A percentile compares a stretch with the other conserved stretches of the same genome.
phyloP scores from a whole-genome alignment of 2,797 vertebrate species.

The Neosalanx taihuensis region DNA sequence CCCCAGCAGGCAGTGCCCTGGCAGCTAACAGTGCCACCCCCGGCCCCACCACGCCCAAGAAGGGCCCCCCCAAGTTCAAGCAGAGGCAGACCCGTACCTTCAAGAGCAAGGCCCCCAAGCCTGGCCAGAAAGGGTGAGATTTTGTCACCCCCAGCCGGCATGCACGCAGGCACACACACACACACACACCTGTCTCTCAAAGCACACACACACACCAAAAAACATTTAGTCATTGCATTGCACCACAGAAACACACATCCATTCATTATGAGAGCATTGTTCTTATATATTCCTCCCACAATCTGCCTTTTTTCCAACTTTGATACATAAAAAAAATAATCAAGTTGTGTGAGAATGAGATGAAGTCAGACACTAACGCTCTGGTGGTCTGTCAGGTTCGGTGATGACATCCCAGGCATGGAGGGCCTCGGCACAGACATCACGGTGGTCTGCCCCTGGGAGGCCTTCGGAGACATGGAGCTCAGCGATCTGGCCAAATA shows the following conservation, averaged over 20 bases:
- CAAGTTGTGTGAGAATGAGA: not conserved
- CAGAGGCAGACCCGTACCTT: constrained; percentile 79
- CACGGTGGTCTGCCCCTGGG: constrained; percentile 84
- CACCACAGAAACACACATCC: not conserved
- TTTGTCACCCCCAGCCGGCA: too few species aligned
- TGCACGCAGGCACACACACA: not conserved
- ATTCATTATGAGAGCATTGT: too few species aligned
- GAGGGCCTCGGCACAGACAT: constrained; percentile 90
- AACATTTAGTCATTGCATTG: too few species aligned
- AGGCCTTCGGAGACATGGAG: constrained; percentile 84
- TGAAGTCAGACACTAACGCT: not conserved
- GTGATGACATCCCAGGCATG: constrained; percentile 98
- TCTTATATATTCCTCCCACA: too few species aligned
- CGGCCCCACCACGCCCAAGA: constrained; percentile 79
- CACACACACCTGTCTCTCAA: not conserved
- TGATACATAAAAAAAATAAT: not conserved
- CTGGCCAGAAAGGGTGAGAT: constrained; percentile 76
- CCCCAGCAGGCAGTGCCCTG: constrained; percentile 74
- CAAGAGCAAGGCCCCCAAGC: constrained; percentile 82
- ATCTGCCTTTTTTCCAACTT: too few species aligned
- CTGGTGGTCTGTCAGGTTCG: constrained; percentile 75
- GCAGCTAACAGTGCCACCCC: constrained; percentile 36
- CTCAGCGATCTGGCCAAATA: constrained; percentile 83
- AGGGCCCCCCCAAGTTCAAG: constrained; percentile 81
- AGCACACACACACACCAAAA: not conserved